A percentile compares a stretch with the other conserved stretches of the same genome.
Evolutionary conservation across 2,113 vertebrate species (phyloP).

Genomic region (Illadopsis cleaveri): DNA sequence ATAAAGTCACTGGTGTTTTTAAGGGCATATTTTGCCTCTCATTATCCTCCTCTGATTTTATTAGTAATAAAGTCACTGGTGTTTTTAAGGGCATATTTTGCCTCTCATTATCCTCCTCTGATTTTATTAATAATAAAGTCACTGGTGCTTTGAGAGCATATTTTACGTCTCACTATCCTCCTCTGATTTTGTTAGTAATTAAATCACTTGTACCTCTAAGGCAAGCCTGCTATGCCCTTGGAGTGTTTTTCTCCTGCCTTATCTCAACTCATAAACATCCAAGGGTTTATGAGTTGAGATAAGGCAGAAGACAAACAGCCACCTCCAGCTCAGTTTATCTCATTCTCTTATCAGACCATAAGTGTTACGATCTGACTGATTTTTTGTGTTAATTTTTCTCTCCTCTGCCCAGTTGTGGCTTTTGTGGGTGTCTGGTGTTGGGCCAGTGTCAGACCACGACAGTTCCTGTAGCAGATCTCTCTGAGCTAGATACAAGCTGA

Average conservation of each 20-base stretch:
- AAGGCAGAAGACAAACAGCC: too few species aligned
- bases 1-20: neutral
- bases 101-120: neutral
- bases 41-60: neutral
- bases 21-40: neutral
- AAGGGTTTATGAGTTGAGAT: too few species aligned
- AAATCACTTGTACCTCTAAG: neutral
- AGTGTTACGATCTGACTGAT: neutral
- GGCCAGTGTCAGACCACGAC: neutral
- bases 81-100: neutral
- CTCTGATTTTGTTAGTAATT: neutral
- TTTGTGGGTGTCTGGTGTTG: neutral
- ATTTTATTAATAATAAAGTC: neutral
- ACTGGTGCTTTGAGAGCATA: neutral
- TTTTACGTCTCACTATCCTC: neutral
- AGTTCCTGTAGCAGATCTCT: neutral
- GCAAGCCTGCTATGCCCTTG: neutral
- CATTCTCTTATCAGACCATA: neutral
- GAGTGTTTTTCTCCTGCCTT: neutral
- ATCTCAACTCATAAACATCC: neutral
- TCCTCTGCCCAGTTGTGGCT: neutral
- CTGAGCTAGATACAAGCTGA: neutral
- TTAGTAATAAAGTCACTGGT: too few species aligned
- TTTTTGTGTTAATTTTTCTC: neutral
- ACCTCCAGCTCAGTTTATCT: neutral